Evolutionary conservation across 2,888 invertebrate genomes (phyloP).

Genomic region (Himalopsyche japonica): DNA sequence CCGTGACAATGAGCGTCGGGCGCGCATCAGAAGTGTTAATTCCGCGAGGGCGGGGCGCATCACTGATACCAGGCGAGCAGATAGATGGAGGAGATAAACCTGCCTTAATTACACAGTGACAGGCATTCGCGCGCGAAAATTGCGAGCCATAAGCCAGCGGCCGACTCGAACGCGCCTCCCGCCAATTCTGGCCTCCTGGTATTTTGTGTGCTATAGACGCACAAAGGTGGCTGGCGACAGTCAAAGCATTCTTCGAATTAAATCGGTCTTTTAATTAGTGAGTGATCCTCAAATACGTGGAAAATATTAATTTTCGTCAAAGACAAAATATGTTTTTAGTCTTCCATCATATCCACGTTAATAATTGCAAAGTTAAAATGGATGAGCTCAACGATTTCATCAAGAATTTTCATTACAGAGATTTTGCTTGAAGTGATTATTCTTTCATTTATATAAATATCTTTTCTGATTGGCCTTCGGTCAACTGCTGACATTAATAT

Average conservation of each 20-base stretch:
- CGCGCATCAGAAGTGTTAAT: slow-evolving; percentile 31
- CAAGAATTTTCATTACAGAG: too few species aligned
- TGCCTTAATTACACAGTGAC: slow-evolving; percentile 41
- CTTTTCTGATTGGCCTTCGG: too few species aligned
- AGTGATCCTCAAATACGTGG: not conserved
- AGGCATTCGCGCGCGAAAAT: slow-evolving; percentile 38
- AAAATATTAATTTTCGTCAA: not conserved
- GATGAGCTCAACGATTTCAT: not conserved
- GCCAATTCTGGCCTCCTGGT: slow-evolving; percentile 26
- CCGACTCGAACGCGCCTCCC: slow-evolving; percentile 21
- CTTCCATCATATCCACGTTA: not conserved
- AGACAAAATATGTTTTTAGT: not conserved
- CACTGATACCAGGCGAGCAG: slow-evolving; percentile 18
- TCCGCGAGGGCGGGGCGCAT: slow-evolving; percentile 18
- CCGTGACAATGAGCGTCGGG: slow-evolving; percentile 31
- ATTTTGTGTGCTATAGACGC: not conserved
- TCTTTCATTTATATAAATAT: too few species aligned
- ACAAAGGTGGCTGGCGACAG: slow-evolving; percentile 21
- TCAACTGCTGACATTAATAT: too few species aligned
- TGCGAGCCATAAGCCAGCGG: slow-evolving; percentile 25
- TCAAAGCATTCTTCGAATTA: not conserved
- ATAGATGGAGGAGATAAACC: slow-evolving; percentile 40
- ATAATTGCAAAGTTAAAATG: not conserved
- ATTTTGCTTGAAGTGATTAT: too few species aligned
- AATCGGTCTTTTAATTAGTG: not conserved